phyloP scores from a whole-genome alignment of 2,113 vertebrate species.

The Ciconia stormi region DNA sequence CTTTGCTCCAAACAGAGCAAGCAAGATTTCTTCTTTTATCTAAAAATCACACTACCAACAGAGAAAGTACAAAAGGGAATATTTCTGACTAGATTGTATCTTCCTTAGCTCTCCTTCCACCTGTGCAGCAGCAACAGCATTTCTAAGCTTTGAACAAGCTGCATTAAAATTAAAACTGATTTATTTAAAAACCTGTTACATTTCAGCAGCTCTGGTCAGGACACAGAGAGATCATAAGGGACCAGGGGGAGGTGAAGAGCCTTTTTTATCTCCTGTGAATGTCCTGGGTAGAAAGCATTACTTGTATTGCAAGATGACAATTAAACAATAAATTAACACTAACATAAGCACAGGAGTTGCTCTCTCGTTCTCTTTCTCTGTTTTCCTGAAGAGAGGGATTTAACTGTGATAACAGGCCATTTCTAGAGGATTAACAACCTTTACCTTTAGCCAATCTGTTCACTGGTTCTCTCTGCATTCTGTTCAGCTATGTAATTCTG shows the following conservation, averaged over 20 bases:
- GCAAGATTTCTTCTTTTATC: not conserved
- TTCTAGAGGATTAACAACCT: not conserved
- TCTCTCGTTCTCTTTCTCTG: not conserved
- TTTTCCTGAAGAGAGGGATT: not conserved
- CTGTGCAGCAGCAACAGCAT: not conserved
- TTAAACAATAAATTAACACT: not conserved
- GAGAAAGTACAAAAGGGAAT: not conserved
- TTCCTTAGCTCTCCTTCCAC: not conserved
- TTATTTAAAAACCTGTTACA: slow-evolving; percentile 26
- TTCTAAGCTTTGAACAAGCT: slow-evolving; percentile 6
- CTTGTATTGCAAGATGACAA: not conserved
- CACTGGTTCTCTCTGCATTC: not conserved
- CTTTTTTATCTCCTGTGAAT: not conserved
- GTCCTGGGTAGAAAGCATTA: not conserved
- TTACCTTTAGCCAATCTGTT: not conserved
- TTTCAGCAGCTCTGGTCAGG: slow-evolving; percentile 11
- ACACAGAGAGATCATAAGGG: not conserved
- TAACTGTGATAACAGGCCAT: not conserved
- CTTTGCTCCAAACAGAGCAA: slow-evolving; percentile 2
- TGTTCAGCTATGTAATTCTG: not conserved
- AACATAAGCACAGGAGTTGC: not conserved
- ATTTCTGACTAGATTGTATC: not conserved
- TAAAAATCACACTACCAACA: not conserved
- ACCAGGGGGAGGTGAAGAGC: not conserved
- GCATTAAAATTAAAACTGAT: slow-evolving; percentile 45